Percentiles rank a stretch among this genome's conserved stretches.
phyloP scores from a whole-genome alignment of 2,113 vertebrate genomes.

The Boulengerochromis microlepis region DNA sequence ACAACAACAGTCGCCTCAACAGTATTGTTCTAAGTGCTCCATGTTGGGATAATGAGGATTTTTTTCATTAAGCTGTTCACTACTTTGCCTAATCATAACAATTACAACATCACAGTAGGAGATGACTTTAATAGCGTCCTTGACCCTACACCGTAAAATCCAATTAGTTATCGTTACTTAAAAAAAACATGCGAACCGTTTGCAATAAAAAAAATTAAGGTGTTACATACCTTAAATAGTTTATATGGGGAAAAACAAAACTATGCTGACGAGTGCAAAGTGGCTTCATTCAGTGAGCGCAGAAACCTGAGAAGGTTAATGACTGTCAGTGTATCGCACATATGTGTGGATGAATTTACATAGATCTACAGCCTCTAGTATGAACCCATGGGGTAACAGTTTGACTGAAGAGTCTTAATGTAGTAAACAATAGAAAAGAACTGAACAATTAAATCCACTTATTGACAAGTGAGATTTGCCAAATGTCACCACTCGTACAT shows the following conservation, averaged over 20 bases:
- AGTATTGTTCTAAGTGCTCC: background rate
- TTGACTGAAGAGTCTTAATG: background rate
- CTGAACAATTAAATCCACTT: background rate
- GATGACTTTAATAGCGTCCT: background rate
- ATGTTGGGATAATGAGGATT: background rate
- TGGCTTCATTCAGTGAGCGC: background rate
- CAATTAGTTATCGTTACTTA: background rate
- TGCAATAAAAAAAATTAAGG: background rate
- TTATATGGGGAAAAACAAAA: background rate
- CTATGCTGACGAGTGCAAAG: background rate
- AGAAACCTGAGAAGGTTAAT: background rate
- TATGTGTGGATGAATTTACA: background rate
- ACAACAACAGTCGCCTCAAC: background rate
- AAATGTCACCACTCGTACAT: too few relatives aligned
- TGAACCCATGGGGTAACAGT: background rate
- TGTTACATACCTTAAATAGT: background rate
- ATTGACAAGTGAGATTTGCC: background rate
- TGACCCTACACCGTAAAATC: background rate
- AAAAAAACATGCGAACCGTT: background rate
- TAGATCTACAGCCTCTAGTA: background rate
- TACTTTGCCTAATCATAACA: background rate
- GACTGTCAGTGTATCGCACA: background rate
- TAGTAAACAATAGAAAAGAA: background rate
- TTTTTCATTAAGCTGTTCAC: background rate
- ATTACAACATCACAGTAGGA: background rate